Conservation (phyloP, 2,888 invertebrate genomes). For the Synanthedon formicaeformis region DNA sequence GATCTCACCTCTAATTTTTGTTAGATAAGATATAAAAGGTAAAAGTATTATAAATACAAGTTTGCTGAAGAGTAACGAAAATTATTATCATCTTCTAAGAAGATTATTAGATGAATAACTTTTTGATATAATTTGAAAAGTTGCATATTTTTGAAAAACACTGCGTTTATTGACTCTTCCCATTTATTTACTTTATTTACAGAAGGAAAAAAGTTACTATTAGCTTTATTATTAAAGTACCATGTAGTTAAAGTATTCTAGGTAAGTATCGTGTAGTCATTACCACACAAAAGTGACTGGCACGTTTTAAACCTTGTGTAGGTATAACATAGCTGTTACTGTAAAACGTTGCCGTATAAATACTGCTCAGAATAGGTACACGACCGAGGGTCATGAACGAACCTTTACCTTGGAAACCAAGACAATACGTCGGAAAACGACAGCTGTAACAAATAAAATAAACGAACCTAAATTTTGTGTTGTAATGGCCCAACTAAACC, state of each 20-base stretch:
- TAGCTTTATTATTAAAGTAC: no score
- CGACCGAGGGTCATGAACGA: slow-evolving; percentile 11
- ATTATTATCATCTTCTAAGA: no score
- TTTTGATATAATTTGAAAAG: no score
- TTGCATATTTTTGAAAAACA: no score
- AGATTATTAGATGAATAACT: no score
- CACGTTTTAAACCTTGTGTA: not conserved
- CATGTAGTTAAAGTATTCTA: not conserved
- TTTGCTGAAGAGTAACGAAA: no score
- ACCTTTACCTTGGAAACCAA: slow-evolving; percentile 7
- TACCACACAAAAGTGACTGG: not conserved
- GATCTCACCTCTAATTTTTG: no score
- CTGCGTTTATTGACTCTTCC: no score
- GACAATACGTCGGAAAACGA: slow-evolving; percentile 10
- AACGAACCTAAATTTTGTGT: slow-evolving; percentile 14
- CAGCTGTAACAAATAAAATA: slow-evolving; percentile 15
- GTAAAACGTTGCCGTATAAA: not conserved
- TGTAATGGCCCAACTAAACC: slow-evolving; percentile 8
- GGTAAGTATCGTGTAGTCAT: not conserved
- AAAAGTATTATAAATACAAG: no score
- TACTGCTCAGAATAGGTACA: not conserved
- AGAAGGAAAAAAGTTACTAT: no score
- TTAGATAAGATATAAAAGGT: no score
- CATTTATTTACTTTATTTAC: no score
- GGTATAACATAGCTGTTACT: not conserved